A percentile compares a stretch with the other conserved stretches of the same genome.
Evolutionary conservation across 2,113 vertebrate species (phyloP).

Genomic region (Romanogobio albipinnatus): DNA sequence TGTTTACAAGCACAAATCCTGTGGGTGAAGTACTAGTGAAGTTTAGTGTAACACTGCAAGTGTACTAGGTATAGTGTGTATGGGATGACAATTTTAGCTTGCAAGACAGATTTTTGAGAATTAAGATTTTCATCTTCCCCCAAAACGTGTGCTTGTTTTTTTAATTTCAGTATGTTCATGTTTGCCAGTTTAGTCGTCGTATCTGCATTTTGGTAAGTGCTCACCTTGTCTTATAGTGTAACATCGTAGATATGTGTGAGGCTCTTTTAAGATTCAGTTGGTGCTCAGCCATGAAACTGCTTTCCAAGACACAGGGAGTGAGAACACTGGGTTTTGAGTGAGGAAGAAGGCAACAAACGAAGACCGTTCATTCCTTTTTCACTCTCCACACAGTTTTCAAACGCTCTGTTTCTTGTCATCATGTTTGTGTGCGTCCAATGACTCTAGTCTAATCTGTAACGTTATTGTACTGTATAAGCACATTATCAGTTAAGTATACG

Average conservation of each 20-base stretch:
- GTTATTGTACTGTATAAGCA: slow-evolving; percentile 12
- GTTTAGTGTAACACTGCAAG: slow-evolving; percentile 28
- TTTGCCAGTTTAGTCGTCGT: background rate
- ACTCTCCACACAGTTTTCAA: background rate
- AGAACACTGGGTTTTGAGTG: background rate
- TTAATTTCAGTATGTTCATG: slow-evolving; percentile 13
- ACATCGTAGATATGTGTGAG: background rate
- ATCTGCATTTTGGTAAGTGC: background rate
- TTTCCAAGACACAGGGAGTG: background rate
- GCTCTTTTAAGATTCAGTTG: background rate
- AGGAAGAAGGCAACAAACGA: slow-evolving; percentile 1
- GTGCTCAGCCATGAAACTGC: background rate
- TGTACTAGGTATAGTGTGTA: slow-evolving; percentile 19
- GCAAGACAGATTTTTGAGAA: slow-evolving; percentile 31
- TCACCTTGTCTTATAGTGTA: slow-evolving; percentile 18
- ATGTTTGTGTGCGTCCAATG: background rate
- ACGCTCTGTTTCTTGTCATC: background rate
- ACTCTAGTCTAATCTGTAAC: slow-evolving; percentile 3
- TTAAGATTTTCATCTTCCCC: slow-evolving; percentile 1
- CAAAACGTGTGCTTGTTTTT: background rate
- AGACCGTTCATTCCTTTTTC: background rate
- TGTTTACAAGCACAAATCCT: slow-evolving; percentile 64
- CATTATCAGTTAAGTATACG: slow-evolving; percentile 19
- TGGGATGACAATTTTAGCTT: slow-evolving; percentile 13
- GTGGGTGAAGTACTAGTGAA: slow-evolving; percentile 57